Conservation (phyloP, 2,113 vertebrate genomes). For the Cebus imitator region DNA sequence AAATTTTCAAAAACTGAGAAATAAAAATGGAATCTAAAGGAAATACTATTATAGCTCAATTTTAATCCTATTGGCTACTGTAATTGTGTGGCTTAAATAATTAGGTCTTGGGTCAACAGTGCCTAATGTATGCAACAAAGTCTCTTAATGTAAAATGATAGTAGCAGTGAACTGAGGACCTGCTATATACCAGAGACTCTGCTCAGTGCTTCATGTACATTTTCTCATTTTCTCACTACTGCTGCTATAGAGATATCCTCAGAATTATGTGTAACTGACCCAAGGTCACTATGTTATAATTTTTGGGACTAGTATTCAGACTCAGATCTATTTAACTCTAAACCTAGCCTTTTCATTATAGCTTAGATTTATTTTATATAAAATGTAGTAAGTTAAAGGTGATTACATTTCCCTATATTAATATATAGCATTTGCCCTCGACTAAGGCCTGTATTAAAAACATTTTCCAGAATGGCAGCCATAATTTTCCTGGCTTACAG, state of each 20-base stretch:
- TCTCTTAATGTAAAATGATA: neutral
- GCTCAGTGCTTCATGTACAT: neutral
- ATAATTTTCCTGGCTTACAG: neutral
- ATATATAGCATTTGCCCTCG: neutral
- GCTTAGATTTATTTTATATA: neutral
- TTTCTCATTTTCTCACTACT: neutral
- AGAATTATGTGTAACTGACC: neutral
- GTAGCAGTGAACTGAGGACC: neutral
- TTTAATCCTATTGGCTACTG: neutral
- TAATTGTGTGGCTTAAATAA: neutral
- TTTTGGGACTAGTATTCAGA: neutral
- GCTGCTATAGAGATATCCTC: neutral
- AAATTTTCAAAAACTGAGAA: neutral
- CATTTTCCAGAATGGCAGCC: neutral
- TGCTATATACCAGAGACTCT: neutral
- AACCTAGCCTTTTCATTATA: neutral
- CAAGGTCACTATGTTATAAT: neutral
- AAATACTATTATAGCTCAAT: neutral
- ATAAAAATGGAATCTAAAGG: conserved; percentile 2
- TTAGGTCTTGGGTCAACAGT: neutral
- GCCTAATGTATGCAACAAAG: neutral
- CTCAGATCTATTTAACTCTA: neutral
- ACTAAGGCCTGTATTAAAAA: neutral
- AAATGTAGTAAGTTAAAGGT: neutral
- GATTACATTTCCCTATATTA: neutral